These are phyloP conservation scores for Apodemia mormo DNA, from an alignment of 2,888 invertebrate genomes.

Conservation along the genomic window DNA sequence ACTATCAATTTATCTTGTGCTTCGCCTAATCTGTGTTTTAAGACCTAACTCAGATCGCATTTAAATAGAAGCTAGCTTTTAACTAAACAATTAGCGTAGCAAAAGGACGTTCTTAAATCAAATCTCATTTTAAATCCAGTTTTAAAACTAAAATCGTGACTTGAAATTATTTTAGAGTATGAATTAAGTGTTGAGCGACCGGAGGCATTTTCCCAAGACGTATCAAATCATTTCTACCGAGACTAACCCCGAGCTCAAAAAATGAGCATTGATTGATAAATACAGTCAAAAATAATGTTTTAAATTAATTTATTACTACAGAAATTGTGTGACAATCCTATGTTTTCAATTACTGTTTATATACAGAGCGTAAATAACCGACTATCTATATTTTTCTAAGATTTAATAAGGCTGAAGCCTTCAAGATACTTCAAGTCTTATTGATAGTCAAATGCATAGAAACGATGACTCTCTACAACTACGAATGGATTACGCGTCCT, in stretches of 20 bases:
- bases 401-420: slow-evolving; percentile 3
- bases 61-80: too few relatives aligned
- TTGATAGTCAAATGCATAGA: slow-evolving; percentile 21
- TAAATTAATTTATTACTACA: background rate
- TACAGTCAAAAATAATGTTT: too few relatives aligned
- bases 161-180: too few relatives aligned
- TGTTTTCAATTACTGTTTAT: background rate
- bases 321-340: background rate
- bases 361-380: background rate
- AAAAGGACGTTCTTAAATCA: background rate
- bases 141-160: slow-evolving; percentile 22
- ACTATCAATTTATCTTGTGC: too few relatives aligned
- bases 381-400: slow-evolving; percentile 35
- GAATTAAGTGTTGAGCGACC: too few relatives aligned
- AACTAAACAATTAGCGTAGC: too few relatives aligned
- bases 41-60: too few relatives aligned
- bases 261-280: too few relatives aligned
- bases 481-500: background rate
- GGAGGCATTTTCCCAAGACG: too few relatives aligned
- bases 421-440: background rate
- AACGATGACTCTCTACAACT: slow-evolving; percentile 14
- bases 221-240: too few relatives aligned
- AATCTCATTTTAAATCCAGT: background rate
- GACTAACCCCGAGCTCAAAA: too few relatives aligned
- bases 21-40: too few relatives aligned